Percentiles rank a stretch among this genome's conserved stretches.
Evolutionary conservation across 2,888 invertebrate species (phyloP).

Genomic region (Osedax frankpressi): DNA sequence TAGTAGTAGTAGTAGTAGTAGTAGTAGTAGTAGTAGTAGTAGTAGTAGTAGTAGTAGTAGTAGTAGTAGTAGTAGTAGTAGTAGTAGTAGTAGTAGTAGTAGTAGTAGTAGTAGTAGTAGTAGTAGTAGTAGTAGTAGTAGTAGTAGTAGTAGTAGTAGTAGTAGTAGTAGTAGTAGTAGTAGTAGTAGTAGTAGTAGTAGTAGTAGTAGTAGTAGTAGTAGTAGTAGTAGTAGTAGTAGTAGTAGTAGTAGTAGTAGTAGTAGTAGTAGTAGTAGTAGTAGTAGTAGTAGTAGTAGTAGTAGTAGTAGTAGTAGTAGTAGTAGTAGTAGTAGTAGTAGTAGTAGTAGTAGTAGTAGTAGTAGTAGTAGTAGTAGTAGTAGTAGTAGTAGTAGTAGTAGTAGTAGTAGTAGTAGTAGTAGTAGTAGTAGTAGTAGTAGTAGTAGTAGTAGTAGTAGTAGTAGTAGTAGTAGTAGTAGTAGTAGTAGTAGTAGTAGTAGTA

Average conservation of each 20-base stretch:
- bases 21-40: constrained; percentile 13
- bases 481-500: neutral
- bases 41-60: constrained; percentile 10
- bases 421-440: neutral
- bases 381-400: constrained; percentile 11
- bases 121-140: constrained; percentile 19
- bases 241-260: constrained; percentile 22
- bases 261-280: constrained; percentile 22
- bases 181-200: constrained; percentile 22
- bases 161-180: constrained; percentile 22
- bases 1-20: constrained; percentile 13
- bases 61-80: constrained; percentile 13
- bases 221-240: constrained; percentile 22
- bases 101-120: constrained; percentile 14
- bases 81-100: constrained; percentile 9
- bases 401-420: constrained; percentile 1
- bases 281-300: constrained; percentile 22
- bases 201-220: constrained; percentile 22
- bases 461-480: neutral
- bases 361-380: constrained; percentile 11
- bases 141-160: constrained; percentile 22
- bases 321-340: constrained; percentile 21
- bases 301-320: constrained; percentile 22
- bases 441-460: neutral
- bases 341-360: constrained; percentile 11